phyloP scores from a whole-genome alignment of 2,113 vertebrate genomes.

The Ailurus styani region DNA sequence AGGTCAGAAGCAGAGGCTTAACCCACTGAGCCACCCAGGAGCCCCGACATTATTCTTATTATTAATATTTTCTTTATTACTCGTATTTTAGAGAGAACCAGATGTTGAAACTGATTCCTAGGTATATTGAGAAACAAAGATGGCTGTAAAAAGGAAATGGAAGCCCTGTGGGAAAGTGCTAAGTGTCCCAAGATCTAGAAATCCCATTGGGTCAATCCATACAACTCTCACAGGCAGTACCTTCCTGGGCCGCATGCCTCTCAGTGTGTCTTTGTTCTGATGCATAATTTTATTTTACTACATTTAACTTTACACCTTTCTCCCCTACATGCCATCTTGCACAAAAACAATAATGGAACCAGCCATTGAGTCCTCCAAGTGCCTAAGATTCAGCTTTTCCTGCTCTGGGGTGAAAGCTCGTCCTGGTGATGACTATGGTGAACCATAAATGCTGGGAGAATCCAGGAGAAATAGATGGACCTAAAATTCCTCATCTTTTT shows the following conservation, averaged over 20 bases:
- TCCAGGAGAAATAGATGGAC: background rate
- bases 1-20: too few species aligned
- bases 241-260: background rate
- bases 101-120: background rate
- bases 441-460: conserved; percentile 10
- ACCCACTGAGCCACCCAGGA: too few species aligned
- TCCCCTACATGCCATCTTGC: background rate
- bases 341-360: background rate
- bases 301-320: background rate
- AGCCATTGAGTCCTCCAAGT: background rate
- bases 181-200: background rate
- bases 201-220: background rate
- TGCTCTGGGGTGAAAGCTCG: background rate
- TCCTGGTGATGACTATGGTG: background rate
- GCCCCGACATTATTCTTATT: background rate
- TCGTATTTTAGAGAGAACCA: background rate
- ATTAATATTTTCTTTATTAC: background rate
- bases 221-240: background rate
- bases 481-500: background rate
- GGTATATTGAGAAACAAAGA: background rate
- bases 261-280: background rate
- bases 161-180: background rate
- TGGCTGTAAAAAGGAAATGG: background rate
- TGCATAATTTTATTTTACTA: background rate
- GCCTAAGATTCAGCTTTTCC: background rate